Conservation (phyloP, 1,140 invertebrate genomes). For the Drosophila mayri region DNA sequence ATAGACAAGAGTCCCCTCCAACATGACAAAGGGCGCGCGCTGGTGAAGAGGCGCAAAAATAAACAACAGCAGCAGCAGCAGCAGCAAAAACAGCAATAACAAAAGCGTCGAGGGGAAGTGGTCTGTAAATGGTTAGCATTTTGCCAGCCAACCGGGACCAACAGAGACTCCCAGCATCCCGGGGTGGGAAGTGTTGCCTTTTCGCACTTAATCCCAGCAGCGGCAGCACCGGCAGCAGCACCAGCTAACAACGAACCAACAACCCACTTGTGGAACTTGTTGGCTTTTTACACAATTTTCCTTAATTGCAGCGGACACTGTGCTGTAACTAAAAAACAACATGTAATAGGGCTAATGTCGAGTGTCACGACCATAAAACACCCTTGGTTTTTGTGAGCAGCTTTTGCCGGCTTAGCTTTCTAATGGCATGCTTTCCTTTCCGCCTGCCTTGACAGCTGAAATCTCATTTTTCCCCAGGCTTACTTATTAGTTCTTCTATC, state of each 20-base stretch:
- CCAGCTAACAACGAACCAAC: constrained; percentile 23
- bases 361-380: constrained; percentile 20
- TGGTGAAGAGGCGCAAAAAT: constrained; percentile 17
- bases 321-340: constrained; percentile 34
- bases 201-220: constrained; percentile 64
- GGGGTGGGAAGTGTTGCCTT: constrained; percentile 43
- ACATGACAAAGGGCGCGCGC: constrained; percentile 17
- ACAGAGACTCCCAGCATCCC: constrained; percentile 20
- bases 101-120: constrained; percentile 12
- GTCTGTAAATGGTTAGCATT: constrained; percentile 69
- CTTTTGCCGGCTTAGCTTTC: not conserved
- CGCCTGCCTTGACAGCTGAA: not conserved
- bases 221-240: constrained; percentile 19
- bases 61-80: constrained; percentile 6
- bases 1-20: constrained; percentile 53
- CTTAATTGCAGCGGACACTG: constrained; percentile 74
- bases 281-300: constrained; percentile 69
- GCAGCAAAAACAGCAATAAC: not conserved
- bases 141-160: constrained; percentile 48
- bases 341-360: constrained; percentile 23
- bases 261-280: constrained; percentile 76
- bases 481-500: not conserved
- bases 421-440: not conserved
- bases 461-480: not conserved
- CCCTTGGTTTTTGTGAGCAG: constrained; percentile 4